A percentile compares a stretch with the other conserved stretches of the same genome.
Evolutionary conservation across 2,113 vertebrate genomes (phyloP).

Genomic region (Geothlypis trichas): DNA sequence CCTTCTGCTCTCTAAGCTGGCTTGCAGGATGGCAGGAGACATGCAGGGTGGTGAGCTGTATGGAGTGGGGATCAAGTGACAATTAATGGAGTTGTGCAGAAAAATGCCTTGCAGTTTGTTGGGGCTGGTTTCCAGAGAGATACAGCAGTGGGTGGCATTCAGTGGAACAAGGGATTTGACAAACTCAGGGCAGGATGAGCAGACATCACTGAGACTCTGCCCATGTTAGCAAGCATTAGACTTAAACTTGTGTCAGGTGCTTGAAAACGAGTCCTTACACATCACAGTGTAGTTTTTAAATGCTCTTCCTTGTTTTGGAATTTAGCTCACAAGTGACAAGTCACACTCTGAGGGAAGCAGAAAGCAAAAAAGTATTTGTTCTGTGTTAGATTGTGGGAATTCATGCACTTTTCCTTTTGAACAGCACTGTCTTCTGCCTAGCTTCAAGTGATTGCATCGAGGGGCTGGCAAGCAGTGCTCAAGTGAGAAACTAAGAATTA

Average conservation of each 20-base stretch:
- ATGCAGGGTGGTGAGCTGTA: neutral
- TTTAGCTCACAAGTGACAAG: neutral
- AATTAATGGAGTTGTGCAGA: neutral
- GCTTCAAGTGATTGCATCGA: neutral
- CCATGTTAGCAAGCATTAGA: neutral
- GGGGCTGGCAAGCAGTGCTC: neutral
- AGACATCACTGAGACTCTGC: neutral
- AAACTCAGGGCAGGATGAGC: rapidly evolving
- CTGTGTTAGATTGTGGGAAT: neutral
- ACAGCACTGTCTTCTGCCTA: neutral
- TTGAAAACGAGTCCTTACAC: neutral
- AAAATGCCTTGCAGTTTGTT: neutral
- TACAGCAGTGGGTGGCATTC: neutral
- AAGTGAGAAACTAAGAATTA: neutral
- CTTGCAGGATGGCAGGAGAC: neutral
- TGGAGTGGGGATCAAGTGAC: neutral
- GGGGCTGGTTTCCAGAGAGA: neutral
- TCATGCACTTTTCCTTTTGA: neutral
- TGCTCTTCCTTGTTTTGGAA: neutral
- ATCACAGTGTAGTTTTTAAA: neutral
- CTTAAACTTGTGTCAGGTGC: neutral
- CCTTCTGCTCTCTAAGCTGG: neutral
- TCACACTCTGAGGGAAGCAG: neutral
- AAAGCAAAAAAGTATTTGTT: neutral
- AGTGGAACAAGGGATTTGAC: neutral